Base-by-base conservation (phyloP, 2,113 vertebrate species). In the Erythrocebus patas region DNA sequence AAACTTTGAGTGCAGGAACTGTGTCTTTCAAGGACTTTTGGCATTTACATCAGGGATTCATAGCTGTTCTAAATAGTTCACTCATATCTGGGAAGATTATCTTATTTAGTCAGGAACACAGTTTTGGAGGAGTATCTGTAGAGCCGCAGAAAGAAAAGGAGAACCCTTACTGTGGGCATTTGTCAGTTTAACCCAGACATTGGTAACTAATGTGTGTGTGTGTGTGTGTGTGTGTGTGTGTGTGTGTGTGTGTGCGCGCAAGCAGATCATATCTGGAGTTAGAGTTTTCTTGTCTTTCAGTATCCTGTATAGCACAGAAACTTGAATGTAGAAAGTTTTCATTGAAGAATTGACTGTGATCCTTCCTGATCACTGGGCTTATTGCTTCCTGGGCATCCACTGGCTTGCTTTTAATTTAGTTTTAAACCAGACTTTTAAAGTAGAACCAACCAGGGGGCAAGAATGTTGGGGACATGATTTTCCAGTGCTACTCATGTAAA, bases 391-490 rank as follows among this genome's bases (percentile, higher is more conserved):
- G 45, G 18, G 50, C n/a, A 73, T 32, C 20, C 9, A n/a, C n/a
- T 73, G 61, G 48, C 48, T 75, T 90, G 64, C 73, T 95, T 91
- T 93, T 93, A 90, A 64, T 79, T 75, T 64, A 86, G 66, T 81
- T 92, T 84, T 59, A 80, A 95, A 89, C 30, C 64, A 70, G 38
- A 18, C 40, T 87, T 93, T 95, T 82, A 75, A 87, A 70, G 38
- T 82, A 61, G 43, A 92, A 85, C 82, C 61, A 73, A 17, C 61
- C 55, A 81, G 80, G 59, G 93, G 81, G 22, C 43, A 52, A 85
- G 45, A 35, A n/a, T 75, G 23, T 90, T 73, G 59, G n/a, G 22
- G 73, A 81, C 73, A 52, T 73, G 5, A 93, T 92, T 95, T 79
- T 95, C 27, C 48, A 89, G 68, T n/a, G 80, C 35, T 80, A 38